phyloP scores from a whole-genome alignment of 2,888 invertebrate genomes.

The Ectemnius continuus region DNA sequence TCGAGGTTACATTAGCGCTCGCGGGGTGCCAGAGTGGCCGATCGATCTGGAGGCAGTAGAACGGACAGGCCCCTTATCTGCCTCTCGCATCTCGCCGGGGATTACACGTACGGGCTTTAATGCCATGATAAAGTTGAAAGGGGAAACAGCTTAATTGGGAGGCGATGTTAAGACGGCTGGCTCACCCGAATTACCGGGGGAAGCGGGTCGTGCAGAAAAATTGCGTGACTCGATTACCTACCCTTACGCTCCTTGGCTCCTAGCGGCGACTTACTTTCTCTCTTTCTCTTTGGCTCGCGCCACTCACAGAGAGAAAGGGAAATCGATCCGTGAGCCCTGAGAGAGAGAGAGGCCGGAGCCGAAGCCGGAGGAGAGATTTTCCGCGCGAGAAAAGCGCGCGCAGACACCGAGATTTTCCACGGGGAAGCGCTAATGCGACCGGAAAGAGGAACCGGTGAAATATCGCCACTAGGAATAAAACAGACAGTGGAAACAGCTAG shows the following conservation, averaged over 20 bases:
- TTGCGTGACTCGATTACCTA: conserved; percentile 12
- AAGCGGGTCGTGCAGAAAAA: conserved; percentile 11
- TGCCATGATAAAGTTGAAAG: conserved; percentile 2
- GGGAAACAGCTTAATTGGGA: conserved; percentile 11
- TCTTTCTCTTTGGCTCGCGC: no score
- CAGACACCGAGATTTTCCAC: conserved; percentile 29
- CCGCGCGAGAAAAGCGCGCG: conserved; percentile 28
- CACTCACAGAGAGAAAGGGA: not conserved
- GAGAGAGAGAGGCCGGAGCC: not conserved
- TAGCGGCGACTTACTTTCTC: no score
- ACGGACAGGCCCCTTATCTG: conserved; percentile 4
- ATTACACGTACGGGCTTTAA: conserved; percentile 15
- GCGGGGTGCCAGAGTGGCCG: not conserved
- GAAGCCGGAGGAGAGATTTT: conserved; percentile 25
- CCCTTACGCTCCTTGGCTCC: no score
- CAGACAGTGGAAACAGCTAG: conserved; percentile 5
- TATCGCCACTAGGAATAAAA: conserved; percentile 37
- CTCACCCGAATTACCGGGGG: conserved; percentile 1
- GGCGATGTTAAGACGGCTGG: conserved; percentile 3
- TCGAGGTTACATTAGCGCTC: no score
- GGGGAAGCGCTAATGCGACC: conserved; percentile 43
- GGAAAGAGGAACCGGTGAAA: conserved; percentile 43
- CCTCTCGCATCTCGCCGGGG: conserved; percentile 5
- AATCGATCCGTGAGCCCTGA: conserved; percentile 21
- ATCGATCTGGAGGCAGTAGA: not conserved